These are phyloP conservation scores for Arremon brunneinucha DNA, from an alignment of 2,797 vertebrate species.

Conservation along the genomic window DNA sequence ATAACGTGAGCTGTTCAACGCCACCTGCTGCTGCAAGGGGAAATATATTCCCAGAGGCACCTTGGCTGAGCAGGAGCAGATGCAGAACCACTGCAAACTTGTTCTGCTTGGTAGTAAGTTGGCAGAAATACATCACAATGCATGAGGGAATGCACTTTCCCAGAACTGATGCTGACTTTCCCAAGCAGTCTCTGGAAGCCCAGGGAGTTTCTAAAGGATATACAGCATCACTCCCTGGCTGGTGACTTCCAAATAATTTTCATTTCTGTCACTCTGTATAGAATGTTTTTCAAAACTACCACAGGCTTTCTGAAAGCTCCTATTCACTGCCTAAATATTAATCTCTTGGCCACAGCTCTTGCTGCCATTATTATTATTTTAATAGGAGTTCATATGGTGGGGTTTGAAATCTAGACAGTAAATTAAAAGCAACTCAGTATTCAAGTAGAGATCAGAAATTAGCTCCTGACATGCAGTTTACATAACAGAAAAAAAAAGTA, in stretches of 20 bases:
- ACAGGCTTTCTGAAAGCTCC: background rate
- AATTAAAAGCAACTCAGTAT: background rate
- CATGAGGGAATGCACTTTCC: background rate
- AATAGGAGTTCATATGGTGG: background rate
- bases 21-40: conserved; percentile 55
- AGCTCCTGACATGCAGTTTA: background rate
- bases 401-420: background rate
- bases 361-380: background rate
- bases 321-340: background rate
- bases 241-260: background rate
- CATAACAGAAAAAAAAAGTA: background rate
- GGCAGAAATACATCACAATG: background rate
- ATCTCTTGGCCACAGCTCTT: background rate
- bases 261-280: background rate
- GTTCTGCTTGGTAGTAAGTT: background rate
- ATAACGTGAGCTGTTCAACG: conserved; percentile 15
- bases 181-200: background rate
- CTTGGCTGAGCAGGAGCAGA: conserved; percentile 32
- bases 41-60: conserved; percentile 49
- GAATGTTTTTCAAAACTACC: background rate
- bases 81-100: background rate
- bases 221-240: background rate
- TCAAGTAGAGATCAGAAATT: background rate
- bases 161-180: background rate
- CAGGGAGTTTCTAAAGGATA: background rate